These are phyloP conservation scores for Dromiciops gliroides DNA, from an alignment of 2,113 vertebrate genomes.

Conservation along the genomic window DNA sequence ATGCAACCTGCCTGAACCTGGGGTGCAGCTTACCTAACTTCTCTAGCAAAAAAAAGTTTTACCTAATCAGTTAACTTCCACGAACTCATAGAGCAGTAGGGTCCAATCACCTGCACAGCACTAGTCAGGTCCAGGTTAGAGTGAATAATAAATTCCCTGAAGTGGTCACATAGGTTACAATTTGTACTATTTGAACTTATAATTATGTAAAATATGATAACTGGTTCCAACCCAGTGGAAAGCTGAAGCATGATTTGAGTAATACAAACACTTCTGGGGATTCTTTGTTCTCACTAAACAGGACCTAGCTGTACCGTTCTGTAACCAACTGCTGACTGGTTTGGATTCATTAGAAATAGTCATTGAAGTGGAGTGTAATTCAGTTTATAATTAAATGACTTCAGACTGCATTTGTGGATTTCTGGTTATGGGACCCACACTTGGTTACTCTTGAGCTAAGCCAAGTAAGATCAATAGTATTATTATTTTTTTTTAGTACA, in stretches of 20 bases:
- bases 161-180: not conserved
- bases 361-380: not conserved
- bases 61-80: not conserved
- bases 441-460: not conserved
- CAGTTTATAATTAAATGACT: not conserved
- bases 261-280: not conserved
- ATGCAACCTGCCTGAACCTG: not conserved
- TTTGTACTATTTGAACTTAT: not conserved
- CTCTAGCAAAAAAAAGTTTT: not conserved
- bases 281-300: not conserved
- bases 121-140: not conserved
- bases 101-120: not conserved
- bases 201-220: not conserved
- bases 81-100: not conserved
- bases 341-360: not conserved
- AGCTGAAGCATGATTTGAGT: not conserved
- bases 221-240: not conserved
- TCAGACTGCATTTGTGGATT: not conserved
- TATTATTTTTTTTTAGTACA: not conserved
- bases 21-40: not conserved
- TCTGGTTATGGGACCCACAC: not conserved
- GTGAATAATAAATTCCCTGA: not conserved
- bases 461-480: not conserved
- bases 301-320: not conserved
- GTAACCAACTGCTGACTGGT: not conserved